Base-by-base conservation (phyloP, 2,113 vertebrate genomes). In the Silurus glanis region DNA sequence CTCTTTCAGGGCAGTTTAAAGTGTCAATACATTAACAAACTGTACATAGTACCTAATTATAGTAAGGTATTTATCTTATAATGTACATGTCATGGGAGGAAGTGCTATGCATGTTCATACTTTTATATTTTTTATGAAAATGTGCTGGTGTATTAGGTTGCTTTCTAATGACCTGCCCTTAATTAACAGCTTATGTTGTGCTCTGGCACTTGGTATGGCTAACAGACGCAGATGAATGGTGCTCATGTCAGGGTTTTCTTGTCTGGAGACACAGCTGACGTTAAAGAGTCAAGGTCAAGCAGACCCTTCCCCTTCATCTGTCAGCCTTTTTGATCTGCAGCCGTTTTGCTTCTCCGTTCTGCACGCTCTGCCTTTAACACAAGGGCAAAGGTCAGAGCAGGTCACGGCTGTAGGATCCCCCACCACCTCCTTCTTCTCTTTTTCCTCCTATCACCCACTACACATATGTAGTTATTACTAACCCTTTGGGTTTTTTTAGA, bases 251-350 rank as follows among this genome's bases (percentile, higher is more conserved):
- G 93, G 91, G 92, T 95, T 95, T 94, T 95, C 93, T 94, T 90
- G 94, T 94, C 95, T 94, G 95, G 94, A 93, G 93, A 93, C 92
- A 88, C 88, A 90, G 94, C 93, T 95, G 93, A 86, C 84, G 78
- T 93, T 93, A 94, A 92, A 93, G 93, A 94, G 92, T 91, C 89
- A 93, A 89, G 95, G 94, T 96, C 95, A 96, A 92, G 92, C 94
- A 92, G 93, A 91, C 93, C 92, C 92, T 92, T 95, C 93, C 93
- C 93, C 93, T 94, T 95, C 95, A 96, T 96, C 95, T 95, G 95
- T 95, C 94, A 94, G 93, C 85, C 93, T 85, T 94, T 96, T 96
- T 96, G 95, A 96, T 96, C 96, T 95, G 88, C 64, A 84, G 93
- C 93, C 94, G 92, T 91, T 91, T 93, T 94, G 91, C 90, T 92